These are phyloP conservation scores for Stenichneumon culpator DNA, from an alignment of 2,888 invertebrate species.

Conservation along the genomic window DNA sequence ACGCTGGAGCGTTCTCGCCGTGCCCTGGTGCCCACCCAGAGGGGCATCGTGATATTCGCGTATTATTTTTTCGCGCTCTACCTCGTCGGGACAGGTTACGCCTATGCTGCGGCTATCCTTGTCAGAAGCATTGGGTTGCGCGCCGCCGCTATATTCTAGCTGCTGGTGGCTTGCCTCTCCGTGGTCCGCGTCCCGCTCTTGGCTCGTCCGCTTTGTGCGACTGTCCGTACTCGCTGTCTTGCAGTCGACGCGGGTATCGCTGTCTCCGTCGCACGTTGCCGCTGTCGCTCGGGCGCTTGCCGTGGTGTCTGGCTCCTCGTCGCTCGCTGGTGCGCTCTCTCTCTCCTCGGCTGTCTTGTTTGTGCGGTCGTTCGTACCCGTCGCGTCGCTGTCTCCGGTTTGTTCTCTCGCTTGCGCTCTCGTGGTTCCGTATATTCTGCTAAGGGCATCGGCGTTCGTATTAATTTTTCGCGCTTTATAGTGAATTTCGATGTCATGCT, in stretches of 20 bases:
- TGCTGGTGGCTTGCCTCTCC: neutral
- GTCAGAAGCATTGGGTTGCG: neutral
- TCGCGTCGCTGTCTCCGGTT: too few species aligned
- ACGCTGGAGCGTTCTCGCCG: slow-evolving; percentile 7
- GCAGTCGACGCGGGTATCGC: neutral
- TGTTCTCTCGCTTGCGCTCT: neutral
- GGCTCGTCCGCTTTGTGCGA: neutral
- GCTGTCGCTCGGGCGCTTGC: neutral
- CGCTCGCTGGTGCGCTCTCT: too few species aligned
- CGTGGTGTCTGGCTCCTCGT: too few species aligned
- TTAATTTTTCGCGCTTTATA: too few species aligned
- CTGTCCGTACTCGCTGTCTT: neutral
- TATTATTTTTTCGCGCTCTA: slow-evolving; percentile 15
- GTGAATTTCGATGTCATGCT: slow-evolving; percentile 14
- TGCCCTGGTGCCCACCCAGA: slow-evolving; percentile 54
- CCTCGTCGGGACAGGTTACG: slow-evolving; percentile 8
- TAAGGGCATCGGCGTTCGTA: neutral
- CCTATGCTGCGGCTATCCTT: neutral
- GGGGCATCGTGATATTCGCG: slow-evolving; percentile 53
- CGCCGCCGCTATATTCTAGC: neutral
- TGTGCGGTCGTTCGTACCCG: neutral
- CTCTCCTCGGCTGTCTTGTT: too few species aligned
- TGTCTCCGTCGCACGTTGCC: neutral
- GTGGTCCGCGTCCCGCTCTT: too few species aligned
- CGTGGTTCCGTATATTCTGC: neutral